Conservation (phyloP, 2,113 vertebrate species). For the Marcusenius ussheri region DNA sequence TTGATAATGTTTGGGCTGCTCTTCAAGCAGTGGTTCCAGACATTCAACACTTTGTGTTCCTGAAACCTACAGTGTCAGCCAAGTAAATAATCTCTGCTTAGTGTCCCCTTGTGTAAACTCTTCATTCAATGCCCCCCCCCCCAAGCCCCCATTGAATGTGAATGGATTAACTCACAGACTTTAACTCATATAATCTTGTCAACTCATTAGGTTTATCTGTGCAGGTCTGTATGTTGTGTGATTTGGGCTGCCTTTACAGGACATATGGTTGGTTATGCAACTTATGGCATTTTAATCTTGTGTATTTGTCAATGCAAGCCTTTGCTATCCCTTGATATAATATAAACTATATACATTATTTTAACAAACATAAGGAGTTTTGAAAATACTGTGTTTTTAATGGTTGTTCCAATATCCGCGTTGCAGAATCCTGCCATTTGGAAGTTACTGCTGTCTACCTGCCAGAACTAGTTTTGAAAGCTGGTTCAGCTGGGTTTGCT, state of each 20-base stretch:
- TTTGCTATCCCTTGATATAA: not conserved
- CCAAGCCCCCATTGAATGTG: not conserved
- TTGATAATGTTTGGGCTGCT: conserved; percentile 5
- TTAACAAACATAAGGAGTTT: not conserved
- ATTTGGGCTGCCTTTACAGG: not conserved
- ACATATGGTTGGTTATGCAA: not conserved
- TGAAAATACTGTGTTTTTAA: not conserved
- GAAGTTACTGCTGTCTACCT: not conserved
- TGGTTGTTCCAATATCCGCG: not conserved
- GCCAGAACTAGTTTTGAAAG: not conserved
- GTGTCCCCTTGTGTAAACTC: not conserved
- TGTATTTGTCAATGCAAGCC: not conserved
- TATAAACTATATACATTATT: not conserved
- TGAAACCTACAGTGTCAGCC: not conserved
- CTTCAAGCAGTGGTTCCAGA: not conserved
- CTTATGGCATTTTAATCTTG: not conserved
- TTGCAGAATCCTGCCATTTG: not conserved
- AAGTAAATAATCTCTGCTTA: not conserved
- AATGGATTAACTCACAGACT: not conserved
- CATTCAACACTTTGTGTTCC: conserved; percentile 3
- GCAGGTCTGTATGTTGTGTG: not conserved
- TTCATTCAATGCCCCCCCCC: not conserved
- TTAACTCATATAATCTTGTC: conserved; percentile 7
- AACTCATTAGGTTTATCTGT: not conserved
- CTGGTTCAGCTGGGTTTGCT: not conserved